Conservation (phyloP, 2,888 invertebrate species). For the Nipponacmea schrenckii region DNA sequence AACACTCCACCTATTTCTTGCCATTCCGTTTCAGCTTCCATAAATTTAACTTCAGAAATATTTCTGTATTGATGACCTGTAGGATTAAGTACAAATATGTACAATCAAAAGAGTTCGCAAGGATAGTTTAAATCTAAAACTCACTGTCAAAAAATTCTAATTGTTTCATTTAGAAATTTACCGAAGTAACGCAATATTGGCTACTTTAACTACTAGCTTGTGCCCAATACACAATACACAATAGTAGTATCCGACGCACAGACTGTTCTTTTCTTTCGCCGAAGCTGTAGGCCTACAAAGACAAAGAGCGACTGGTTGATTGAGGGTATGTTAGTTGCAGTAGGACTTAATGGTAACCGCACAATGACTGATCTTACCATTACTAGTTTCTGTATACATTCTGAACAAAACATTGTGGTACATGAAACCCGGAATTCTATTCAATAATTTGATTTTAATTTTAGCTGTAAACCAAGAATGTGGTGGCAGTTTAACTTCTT, state of each 20-base stretch:
- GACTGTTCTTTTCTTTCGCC: neutral
- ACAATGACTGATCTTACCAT: neutral
- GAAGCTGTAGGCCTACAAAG: neutral
- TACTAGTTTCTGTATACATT: neutral
- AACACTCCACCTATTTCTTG: neutral
- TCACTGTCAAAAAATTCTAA: too few relatives aligned
- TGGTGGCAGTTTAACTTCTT: neutral
- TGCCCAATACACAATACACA: too few relatives aligned
- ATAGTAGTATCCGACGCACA: too few relatives aligned
- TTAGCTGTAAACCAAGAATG: neutral
- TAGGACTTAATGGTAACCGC: neutral
- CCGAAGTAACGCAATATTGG: too few relatives aligned
- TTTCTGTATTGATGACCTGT: neutral
- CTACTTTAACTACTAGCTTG: too few relatives aligned
- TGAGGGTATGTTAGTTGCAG: too few relatives aligned
- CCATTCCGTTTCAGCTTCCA: constrained; percentile 1
- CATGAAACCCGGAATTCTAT: neutral
- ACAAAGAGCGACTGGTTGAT: too few relatives aligned
- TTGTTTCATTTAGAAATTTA: too few relatives aligned
- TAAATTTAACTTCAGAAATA: neutral
- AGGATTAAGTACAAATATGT: neutral
- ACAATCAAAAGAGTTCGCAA: neutral
- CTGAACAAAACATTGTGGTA: neutral
- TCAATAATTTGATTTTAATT: neutral
- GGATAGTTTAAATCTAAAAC: neutral